phyloP scores from a whole-genome alignment of 2,888 invertebrate species.

The Metacarcinus magister region DNA sequence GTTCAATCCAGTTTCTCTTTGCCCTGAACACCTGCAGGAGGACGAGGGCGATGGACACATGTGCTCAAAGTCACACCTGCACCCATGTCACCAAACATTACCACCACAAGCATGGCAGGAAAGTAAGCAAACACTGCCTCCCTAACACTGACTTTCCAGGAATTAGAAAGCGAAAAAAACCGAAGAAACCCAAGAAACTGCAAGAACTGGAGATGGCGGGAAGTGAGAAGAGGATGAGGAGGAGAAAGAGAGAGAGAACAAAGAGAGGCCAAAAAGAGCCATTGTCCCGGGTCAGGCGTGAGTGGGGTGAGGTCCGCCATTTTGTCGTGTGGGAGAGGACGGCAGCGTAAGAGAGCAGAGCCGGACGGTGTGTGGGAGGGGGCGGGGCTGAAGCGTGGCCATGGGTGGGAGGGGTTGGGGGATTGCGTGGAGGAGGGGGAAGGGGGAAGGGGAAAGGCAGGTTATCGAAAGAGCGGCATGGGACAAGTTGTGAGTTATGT shows the following conservation, averaged over 20 bases:
- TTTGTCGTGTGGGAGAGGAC: slow-evolving; percentile 68
- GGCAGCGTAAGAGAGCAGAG: slow-evolving; percentile 80
- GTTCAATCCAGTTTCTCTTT: not conserved
- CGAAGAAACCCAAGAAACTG: not conserved
- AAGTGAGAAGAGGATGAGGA: not conserved
- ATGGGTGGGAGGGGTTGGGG: not conserved
- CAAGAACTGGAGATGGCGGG: not conserved
- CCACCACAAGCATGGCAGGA: not conserved
- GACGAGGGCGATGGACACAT: not conserved
- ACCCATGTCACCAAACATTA: not conserved
- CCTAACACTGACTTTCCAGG: not conserved
- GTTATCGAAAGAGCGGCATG: slow-evolving; percentile 16
- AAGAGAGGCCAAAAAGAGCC: slow-evolving; percentile 59
- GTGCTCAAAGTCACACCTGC: not conserved
- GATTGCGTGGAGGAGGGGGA: not conserved
- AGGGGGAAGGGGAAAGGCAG: slow-evolving; percentile 22
- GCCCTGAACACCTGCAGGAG: not conserved
- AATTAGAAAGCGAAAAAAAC: slow-evolving; percentile 6
- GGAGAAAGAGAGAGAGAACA: slow-evolving; percentile 4
- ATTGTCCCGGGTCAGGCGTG: slow-evolving; percentile 65
- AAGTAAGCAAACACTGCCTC: not conserved
- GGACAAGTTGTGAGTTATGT: slow-evolving; percentile 33
- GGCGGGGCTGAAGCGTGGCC: slow-evolving; percentile 79
- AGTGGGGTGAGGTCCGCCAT: slow-evolving; percentile 67
- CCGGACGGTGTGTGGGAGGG: slow-evolving; percentile 77